Evolutionary conservation across 2,888 invertebrate genomes (phyloP).

Genomic region (Andrena hattorfiana): DNA sequence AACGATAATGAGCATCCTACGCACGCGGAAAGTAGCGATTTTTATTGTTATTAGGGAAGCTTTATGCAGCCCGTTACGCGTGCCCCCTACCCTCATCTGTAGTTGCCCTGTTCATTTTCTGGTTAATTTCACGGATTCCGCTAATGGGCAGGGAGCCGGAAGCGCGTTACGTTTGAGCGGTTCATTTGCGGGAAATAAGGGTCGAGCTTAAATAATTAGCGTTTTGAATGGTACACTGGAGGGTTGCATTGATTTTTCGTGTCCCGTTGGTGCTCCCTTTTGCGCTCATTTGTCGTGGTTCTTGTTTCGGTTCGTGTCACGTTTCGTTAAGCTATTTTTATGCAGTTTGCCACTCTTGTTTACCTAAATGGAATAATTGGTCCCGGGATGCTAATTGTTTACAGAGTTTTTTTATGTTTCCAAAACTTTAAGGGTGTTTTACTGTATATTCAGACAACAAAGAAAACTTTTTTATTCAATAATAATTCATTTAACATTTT

Average conservation of each 20-base stretch:
- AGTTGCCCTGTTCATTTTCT: constrained; percentile 39
- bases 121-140: constrained; percentile 46
- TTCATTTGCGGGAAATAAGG: constrained; percentile 22
- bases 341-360: not conserved
- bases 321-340: not conserved
- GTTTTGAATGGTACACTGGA: not conserved
- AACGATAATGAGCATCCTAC: constrained; percentile 62
- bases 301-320: not conserved
- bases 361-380: no score
- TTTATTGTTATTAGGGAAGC: constrained; percentile 59
- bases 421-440: no score
- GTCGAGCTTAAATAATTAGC: constrained; percentile 31
- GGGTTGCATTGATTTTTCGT: not conserved
- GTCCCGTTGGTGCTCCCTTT: not conserved
- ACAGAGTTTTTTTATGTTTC: no score
- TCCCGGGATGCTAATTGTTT: no score
- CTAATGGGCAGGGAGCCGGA: not conserved
- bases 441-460: no score
- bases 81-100: not conserved
- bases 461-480: no score
- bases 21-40: constrained; percentile 45
- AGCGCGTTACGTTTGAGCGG: constrained; percentile 13
- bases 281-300: not conserved
- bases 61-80: constrained; percentile 39
- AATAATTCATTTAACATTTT: no score